These are phyloP conservation scores for Cyrtorhinus lividipennis DNA, from an alignment of 1,140 invertebrate species.

Conservation along the genomic window DNA sequence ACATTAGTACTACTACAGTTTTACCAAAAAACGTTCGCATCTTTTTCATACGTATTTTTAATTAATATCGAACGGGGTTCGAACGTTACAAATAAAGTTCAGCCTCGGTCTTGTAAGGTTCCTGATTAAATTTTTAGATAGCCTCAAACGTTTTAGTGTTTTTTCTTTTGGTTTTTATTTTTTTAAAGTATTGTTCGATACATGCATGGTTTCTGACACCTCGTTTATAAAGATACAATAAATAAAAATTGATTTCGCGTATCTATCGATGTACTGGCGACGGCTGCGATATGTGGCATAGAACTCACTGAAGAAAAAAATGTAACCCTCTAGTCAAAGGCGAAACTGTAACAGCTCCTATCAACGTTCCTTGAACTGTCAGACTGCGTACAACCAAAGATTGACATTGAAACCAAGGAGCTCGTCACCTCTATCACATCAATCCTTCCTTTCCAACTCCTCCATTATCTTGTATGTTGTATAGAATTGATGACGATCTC, in stretches of 20 bases:
- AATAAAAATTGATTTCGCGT: not conserved
- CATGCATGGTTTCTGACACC: not conserved
- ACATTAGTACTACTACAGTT: too few species aligned
- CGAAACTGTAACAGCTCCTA: not conserved
- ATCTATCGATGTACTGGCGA: not conserved
- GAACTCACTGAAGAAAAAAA: not conserved
- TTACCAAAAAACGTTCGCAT: too few species aligned
- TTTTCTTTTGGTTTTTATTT: not conserved
- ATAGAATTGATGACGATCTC: not conserved
- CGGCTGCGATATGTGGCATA: not conserved
- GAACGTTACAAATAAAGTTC: too few species aligned
- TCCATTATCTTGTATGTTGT: not conserved
- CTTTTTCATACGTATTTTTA: too few species aligned
- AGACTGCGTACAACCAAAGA: constrained; percentile 4
- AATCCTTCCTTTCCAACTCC: not conserved
- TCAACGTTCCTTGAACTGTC: not conserved
- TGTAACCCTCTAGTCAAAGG: constrained; percentile 9
- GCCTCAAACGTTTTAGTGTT: not conserved
- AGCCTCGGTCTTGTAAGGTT: too few species aligned
- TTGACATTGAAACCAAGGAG: not conserved
- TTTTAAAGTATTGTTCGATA: not conserved
- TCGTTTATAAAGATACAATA: not conserved
- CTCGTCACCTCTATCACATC: too few species aligned
- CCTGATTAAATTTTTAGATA: too few species aligned
- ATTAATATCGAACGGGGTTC: too few species aligned